These are phyloP conservation scores for Polydesmus complanatus DNA, from an alignment of 2,888 invertebrate species.

Conservation along the genomic window DNA sequence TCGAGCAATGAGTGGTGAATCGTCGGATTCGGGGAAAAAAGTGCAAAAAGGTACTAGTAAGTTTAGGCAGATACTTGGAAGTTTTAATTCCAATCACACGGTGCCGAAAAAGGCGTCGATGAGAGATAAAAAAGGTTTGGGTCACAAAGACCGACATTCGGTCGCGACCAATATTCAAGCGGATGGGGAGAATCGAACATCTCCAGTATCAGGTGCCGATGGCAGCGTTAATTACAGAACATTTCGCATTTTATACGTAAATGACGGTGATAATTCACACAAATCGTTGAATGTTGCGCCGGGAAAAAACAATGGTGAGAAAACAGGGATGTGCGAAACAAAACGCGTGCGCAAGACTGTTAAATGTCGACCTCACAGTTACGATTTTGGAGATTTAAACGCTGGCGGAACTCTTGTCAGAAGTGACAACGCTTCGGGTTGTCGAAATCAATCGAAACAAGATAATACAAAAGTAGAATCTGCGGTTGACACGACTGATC, in stretches of 20 bases:
- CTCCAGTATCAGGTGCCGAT: not conserved
- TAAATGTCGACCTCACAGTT: slow-evolving; percentile 14
- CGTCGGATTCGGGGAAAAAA: too few relatives aligned
- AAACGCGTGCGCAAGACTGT: not conserved
- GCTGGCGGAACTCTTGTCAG: not conserved
- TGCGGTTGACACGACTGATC: not conserved
- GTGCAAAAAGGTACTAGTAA: too few relatives aligned
- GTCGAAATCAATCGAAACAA: not conserved
- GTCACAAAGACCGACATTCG: not conserved
- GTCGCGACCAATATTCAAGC: not conserved
- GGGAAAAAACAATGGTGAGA: not conserved
- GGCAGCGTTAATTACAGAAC: not conserved
- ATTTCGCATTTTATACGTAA: slow-evolving; percentile 16
- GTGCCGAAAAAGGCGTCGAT: too few relatives aligned
- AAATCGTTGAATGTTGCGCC: not conserved
- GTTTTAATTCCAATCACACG: not conserved
- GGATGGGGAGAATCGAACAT: not conserved
- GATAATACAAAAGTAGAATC: not conserved
- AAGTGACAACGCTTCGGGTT: not conserved
- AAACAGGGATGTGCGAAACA: not conserved
- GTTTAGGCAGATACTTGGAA: not conserved
- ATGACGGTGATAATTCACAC: slow-evolving; percentile 13
- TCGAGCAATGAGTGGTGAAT: too few relatives aligned
- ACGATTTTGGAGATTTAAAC: slow-evolving; percentile 15
- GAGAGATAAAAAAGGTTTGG: not conserved